Base-by-base conservation (phyloP, 2,113 vertebrate species). In the Gallinago jamesoni region DNA sequence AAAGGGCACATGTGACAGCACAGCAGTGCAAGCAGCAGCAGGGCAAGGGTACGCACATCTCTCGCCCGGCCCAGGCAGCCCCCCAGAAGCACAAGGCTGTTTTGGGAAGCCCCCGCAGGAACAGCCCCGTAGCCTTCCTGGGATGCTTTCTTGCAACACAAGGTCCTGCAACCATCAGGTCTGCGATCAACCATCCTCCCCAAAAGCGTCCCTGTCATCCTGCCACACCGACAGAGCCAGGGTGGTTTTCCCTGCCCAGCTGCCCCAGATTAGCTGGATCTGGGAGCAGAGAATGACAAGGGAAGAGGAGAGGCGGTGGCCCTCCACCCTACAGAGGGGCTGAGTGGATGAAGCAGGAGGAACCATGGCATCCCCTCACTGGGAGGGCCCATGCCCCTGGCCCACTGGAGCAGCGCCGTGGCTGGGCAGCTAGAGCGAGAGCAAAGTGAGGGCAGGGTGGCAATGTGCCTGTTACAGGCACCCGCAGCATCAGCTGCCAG, bases 1-100 rank as follows among this genome's bases (percentile, higher is more conserved):
- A 83, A 86, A 22, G 47, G 72, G 96, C 90, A 92, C 72, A 87
- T 72, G 87, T 76, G 33, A 20, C 56, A 93, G 92, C 77, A 64
- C 28, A 94, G 93, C 19, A 0, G 80, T 14, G 15, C 86, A 85
- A 78, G 78, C 75, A 94, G 92, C 77, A 81, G 83, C 62, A 67
- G 87, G 77, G 48, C 70, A 70, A 70, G 31, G 57, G 48, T 81
- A 87, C 14, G 2, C 10, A 1, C 76, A 43, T 33, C 22, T 53
- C 66, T 79, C 47, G 48, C 91, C 52, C 73, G 69, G 69, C 60
- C 33, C 0, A 0, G 64, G 60, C 86, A 78, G 85, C 19, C 50
- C 30, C 12, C 14, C n/a, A 23, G 53, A 19, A 70, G 10, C 45
- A 50, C 3, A 8, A 27, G 45, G n/a, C 72, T 90, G 48, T 11